Base-by-base conservation (phyloP, 2,888 invertebrate genomes). In the Phyto melanocephala region DNA sequence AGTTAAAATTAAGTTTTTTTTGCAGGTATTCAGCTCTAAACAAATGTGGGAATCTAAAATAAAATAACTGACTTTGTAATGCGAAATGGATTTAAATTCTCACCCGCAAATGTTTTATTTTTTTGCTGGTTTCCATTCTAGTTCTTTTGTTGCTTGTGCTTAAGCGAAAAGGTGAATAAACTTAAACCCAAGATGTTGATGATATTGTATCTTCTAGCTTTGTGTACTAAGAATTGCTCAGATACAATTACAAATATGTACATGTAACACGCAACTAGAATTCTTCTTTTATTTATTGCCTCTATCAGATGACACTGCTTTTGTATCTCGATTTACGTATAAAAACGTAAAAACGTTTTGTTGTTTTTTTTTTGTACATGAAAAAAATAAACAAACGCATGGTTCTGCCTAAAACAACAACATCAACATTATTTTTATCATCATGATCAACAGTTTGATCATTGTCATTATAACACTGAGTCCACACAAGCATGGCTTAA, bases 181-280 rank as follows among this genome's bases (percentile, higher is more conserved):
- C 82, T 76, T 62, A 22, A 76, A 37, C 17, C 17, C 8, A n/a
- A 70, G 33, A 58, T 71, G 56, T 47, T 22, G 37, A 50, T 20
- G 70, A 24, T 28, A 35, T 67, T 11, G n/a, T n/a, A 52, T 70
- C 60, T 4, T 52, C 28, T 50, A 10, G 42, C 10, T 62, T 54
- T 28, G 17, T 63, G 62, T 68, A 37, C 35, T 54, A 35, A 63
- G 67, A 63, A 63, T 40, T 68, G 33, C 22, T 45, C n/a, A 68
- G 68, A 68, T 81, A 52, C 77, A 62, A 68, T 77, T 81, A 77
- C 81, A 79, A 71, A 79, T 82, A 76, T 79, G 75, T 79, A 71
- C 79, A 76, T 71, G 71, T 22, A 79, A 71, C 82, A 82, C 70
- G 82, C 76, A 82, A 82, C 75, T 67, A 35, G 75, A 78, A 72